A percentile compares a stretch with the other conserved stretches of the same genome.
Evolutionary conservation across 2,888 invertebrate genomes (phyloP).

Genomic region (Synergus japonicus): DNA sequence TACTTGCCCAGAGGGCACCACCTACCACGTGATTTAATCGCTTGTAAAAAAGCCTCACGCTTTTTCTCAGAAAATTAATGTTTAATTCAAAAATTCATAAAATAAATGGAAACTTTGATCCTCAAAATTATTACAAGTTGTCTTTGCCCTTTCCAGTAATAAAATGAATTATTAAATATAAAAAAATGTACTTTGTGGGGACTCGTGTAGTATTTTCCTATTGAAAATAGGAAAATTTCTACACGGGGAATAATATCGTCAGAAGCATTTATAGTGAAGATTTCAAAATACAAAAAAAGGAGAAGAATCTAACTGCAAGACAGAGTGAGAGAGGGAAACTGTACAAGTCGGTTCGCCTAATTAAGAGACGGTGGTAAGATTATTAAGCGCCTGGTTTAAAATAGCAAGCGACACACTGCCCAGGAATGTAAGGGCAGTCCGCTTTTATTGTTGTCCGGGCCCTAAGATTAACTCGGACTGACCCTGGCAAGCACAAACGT

Average conservation of each 20-base stretch:
- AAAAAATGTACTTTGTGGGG: no score
- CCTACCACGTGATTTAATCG: no score
- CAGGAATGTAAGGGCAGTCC: constrained; percentile 73
- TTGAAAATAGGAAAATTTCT: neutral
- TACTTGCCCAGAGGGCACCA: neutral
- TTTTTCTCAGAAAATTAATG: no score
- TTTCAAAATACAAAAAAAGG: neutral
- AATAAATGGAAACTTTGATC: no score
- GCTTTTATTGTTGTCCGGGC: constrained; percentile 69
- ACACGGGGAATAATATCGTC: neutral
- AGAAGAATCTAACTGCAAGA: constrained; percentile 5
- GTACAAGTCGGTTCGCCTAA: constrained; percentile 63
- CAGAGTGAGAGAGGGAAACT: neutral
- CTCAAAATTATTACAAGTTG: no score
- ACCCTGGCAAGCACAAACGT: constrained; percentile 30
- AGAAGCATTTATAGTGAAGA: neutral
- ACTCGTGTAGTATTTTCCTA: no score
- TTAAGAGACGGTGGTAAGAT: constrained; percentile 69
- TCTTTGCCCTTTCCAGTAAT: no score
- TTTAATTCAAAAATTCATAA: no score
- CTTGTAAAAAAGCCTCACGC: no score
- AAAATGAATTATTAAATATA: no score
- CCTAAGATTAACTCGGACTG: constrained; percentile 68
- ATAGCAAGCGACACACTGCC: constrained; percentile 73
- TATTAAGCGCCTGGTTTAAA: constrained; percentile 70